Conservation (phyloP, 2,113 vertebrate species). For the Datnioides undecimradiatus region DNA sequence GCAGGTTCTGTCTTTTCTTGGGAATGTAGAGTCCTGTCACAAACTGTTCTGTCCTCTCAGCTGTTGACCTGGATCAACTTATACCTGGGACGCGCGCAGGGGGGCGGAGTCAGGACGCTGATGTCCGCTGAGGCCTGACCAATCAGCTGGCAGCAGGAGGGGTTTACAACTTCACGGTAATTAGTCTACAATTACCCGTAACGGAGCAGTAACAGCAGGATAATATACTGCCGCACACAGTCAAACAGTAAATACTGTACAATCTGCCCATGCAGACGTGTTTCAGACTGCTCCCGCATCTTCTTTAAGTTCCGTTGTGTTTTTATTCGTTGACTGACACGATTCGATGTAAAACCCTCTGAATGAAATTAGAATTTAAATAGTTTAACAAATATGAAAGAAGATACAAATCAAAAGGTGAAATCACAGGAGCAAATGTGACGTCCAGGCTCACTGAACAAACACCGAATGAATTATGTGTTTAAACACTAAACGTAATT, state of each 20-base stretch:
- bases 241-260: too few relatives aligned
- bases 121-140: conserved; percentile 50
- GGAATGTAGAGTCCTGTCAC: conserved; percentile 62
- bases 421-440: too few relatives aligned
- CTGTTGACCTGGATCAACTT: conserved; percentile 56
- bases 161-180: conserved; percentile 74
- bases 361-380: background rate
- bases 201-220: conserved; percentile 39
- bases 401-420: background rate
- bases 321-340: background rate
- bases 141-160: conserved; percentile 76
- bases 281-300: too few relatives aligned
- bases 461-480: too few relatives aligned
- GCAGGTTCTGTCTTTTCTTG: background rate
- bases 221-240: conserved; percentile 16
- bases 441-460: too few relatives aligned
- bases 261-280: too few relatives aligned
- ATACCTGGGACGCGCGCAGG: conserved; percentile 47
- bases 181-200: conserved; percentile 73
- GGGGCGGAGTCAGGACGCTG: conserved; percentile 53
- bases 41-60: conserved; percentile 50
- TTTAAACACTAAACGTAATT: too few relatives aligned
- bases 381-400: background rate
- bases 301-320: too few relatives aligned
- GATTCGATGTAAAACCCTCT: background rate